Evolutionary conservation across 2,113 vertebrate species (phyloP).

Genomic region (Desmodus rotundus): DNA sequence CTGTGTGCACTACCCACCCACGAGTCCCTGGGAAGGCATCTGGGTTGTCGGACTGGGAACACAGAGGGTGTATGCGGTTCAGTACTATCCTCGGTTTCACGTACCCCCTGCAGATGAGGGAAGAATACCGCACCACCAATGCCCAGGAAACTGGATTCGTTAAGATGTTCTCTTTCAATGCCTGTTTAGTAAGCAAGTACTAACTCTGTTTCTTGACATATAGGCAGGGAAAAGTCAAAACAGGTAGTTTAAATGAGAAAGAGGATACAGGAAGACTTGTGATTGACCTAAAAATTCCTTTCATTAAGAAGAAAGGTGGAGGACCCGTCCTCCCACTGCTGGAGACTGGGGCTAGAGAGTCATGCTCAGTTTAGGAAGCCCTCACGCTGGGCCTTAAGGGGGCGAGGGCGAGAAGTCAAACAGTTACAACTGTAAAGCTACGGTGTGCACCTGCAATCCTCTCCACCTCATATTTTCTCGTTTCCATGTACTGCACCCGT

Average conservation of each 20-base stretch:
- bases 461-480: neutral
- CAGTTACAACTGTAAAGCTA: neutral
- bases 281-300: neutral
- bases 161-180: neutral
- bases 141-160: neutral
- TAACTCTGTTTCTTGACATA: neutral
- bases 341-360: neutral
- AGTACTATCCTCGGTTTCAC: neutral
- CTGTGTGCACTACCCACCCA: neutral
- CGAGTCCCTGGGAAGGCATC: neutral
- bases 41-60: neutral
- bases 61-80: neutral
- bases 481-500: neutral
- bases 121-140: slow-evolving; percentile 1
- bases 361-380: neutral
- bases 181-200: neutral
- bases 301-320: neutral
- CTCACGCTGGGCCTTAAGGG: neutral
- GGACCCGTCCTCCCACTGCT: neutral
- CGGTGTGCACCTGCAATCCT: neutral
- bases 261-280: neutral
- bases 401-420: neutral
- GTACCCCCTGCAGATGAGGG: neutral
- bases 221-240: neutral
- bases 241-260: neutral